These are phyloP conservation scores for Pristiophorus japonicus DNA, from an alignment of 2,113 vertebrate genomes.

Conservation along the genomic window DNA sequence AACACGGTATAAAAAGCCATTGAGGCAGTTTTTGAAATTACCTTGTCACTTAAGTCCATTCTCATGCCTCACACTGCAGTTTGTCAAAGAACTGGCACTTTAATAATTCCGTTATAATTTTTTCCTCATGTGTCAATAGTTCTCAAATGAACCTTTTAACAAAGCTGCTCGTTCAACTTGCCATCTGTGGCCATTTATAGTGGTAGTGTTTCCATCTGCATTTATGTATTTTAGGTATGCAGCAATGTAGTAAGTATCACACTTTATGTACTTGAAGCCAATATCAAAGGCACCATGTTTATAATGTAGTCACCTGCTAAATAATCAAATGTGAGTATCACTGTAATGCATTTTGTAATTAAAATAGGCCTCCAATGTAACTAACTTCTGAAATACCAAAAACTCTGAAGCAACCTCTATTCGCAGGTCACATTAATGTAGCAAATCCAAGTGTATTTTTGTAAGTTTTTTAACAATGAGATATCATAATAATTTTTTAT, in stretches of 20 bases:
- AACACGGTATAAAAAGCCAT: not conserved
- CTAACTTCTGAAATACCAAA: not conserved
- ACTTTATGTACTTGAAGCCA: not conserved
- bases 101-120: slow-evolving; percentile 30
- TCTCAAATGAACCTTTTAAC: slow-evolving; percentile 34
- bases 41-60: slow-evolving; percentile 6
- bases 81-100: slow-evolving; percentile 31
- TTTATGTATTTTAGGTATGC: not conserved
- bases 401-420: not conserved
- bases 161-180: slow-evolving; percentile 27
- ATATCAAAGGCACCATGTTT: not conserved
- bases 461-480: not conserved
- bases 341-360: not conserved
- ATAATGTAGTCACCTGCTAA: not conserved
- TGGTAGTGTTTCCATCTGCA: slow-evolving; percentile 27
- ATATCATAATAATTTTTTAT: not conserved
- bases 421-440: not conserved
- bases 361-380: not conserved
- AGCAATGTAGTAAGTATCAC: not conserved
- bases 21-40: slow-evolving; percentile 1
- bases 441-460: not conserved
- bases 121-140: slow-evolving; percentile 31
- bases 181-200: slow-evolving; percentile 34
- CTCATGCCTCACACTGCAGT: not conserved
- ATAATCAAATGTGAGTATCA: slow-evolving; percentile 1